These are phyloP conservation scores for Monopis laevigella DNA, from an alignment of 2,888 invertebrate genomes.

Conservation along the genomic window DNA sequence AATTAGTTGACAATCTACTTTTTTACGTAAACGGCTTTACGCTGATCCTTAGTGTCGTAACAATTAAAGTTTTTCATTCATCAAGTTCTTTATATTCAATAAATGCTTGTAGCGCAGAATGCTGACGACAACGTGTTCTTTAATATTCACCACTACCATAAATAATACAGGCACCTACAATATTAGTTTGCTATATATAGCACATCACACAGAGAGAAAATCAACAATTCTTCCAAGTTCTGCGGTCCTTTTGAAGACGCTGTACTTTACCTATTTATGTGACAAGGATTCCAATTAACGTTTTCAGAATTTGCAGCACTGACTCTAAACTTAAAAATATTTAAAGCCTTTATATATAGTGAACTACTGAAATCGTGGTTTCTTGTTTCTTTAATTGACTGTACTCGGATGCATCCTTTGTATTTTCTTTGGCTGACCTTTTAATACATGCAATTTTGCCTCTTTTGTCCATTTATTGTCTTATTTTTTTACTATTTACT, in stretches of 20 bases:
- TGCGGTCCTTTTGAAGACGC: conserved; percentile 7
- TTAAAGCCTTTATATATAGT: neutral
- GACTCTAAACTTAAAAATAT: neutral
- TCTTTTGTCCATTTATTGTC: neutral
- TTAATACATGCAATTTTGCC: neutral
- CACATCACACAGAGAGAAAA: too few species aligned
- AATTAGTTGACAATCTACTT: conserved; percentile 9
- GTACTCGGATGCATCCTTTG: neutral
- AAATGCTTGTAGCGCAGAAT: too few species aligned
- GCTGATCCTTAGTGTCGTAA: neutral
- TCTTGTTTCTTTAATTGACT: conserved; percentile 1
- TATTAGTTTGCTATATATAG: too few species aligned
- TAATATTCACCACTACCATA: too few species aligned
- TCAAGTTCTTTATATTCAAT: too few species aligned
- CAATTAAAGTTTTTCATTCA: conserved; percentile 2
- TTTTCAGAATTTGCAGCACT: conserved; percentile 8
- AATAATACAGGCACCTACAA: too few species aligned
- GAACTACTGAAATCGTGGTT: conserved; percentile 5
- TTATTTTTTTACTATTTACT: neutral
- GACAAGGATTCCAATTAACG: conserved; percentile 11
- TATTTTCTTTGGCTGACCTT: neutral
- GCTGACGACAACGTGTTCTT: too few species aligned
- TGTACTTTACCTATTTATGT: conserved; percentile 11
- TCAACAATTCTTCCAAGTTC: neutral
- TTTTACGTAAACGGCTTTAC: neutral